Conservation (phyloP, 1,140 invertebrate species). For the Brachionus angularis region DNA sequence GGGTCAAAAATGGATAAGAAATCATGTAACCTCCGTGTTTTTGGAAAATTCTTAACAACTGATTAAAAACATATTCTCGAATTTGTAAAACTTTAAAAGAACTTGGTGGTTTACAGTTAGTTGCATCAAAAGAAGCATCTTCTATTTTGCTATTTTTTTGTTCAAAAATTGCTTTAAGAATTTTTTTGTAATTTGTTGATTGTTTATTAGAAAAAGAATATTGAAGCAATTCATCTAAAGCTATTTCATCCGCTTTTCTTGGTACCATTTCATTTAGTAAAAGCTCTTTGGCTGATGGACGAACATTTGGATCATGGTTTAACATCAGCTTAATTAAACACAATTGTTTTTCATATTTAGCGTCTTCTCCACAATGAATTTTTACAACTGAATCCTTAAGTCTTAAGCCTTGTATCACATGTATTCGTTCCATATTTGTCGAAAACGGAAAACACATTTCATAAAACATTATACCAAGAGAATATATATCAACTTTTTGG, state of each 20-base stretch:
- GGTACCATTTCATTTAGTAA: constrained; percentile 21
- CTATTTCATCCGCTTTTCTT: constrained; percentile 32
- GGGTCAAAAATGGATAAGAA: constrained; percentile 37
- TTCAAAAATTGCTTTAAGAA: constrained; percentile 27
- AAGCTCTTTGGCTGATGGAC: constrained; percentile 18
- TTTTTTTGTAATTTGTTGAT: constrained; percentile 29
- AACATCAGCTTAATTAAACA: constrained; percentile 16
- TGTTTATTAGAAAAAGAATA: constrained; percentile 41
- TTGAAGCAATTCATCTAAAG: constrained; percentile 28
- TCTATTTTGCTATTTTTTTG: constrained; percentile 28
- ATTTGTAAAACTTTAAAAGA: constrained; percentile 7
- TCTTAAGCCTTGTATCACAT: constrained; percentile 47
- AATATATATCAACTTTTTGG: constrained; percentile 94
- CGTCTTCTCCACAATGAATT: not conserved
- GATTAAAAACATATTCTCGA: constrained; percentile 16
- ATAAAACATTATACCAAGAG: constrained; percentile 85
- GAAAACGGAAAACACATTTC: constrained; percentile 81
- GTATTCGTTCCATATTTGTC: constrained; percentile 80
- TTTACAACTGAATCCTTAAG: not conserved
- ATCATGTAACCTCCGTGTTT: constrained; percentile 37
- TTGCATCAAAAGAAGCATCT: constrained; percentile 8
- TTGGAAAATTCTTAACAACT: constrained; percentile 21
- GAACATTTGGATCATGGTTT: constrained; percentile 9
- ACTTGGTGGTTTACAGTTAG: constrained; percentile 3
- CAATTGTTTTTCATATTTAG: constrained; percentile 1